Conservation (phyloP, 2,797 vertebrate genomes). For the Onychomys leucogaster region DNA sequence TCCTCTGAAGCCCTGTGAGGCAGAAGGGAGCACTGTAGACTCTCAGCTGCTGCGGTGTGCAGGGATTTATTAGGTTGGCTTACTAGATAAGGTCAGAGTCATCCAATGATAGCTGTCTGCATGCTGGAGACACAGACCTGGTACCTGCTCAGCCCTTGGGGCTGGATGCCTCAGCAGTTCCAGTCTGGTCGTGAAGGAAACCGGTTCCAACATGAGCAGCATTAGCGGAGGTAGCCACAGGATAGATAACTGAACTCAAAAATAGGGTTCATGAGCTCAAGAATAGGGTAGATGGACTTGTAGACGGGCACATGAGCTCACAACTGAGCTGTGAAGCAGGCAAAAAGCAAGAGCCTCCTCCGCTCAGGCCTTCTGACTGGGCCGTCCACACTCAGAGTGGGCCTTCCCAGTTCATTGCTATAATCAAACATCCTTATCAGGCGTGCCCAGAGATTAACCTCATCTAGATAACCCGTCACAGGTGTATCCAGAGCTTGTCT, state of each 20-base stretch:
- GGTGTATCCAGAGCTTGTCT: not conserved
- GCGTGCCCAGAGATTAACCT: not conserved
- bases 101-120: not conserved
- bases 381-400: not conserved
- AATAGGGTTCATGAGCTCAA: not conserved
- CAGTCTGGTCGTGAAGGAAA: not conserved
- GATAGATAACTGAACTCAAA: not conserved
- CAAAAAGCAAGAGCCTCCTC: not conserved
- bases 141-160: not conserved
- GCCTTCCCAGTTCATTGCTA: too few relatives aligned
- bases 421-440: not conserved
- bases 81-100: not conserved
- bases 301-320: not conserved
- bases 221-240: not conserved
- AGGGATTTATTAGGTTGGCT: not conserved
- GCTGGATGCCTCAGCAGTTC: not conserved
- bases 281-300: not conserved
- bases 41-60: not conserved
- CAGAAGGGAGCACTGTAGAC: not conserved
- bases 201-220: not conserved
- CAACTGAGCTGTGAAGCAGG: too few relatives aligned
- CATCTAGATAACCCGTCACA: not conserved
- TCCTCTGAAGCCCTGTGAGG: not conserved
- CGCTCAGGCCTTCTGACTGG: not conserved
- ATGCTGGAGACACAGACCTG: not conserved